phyloP scores from a whole-genome alignment of 2,797 vertebrate genomes.

The Gymnodraco acuticeps region DNA sequence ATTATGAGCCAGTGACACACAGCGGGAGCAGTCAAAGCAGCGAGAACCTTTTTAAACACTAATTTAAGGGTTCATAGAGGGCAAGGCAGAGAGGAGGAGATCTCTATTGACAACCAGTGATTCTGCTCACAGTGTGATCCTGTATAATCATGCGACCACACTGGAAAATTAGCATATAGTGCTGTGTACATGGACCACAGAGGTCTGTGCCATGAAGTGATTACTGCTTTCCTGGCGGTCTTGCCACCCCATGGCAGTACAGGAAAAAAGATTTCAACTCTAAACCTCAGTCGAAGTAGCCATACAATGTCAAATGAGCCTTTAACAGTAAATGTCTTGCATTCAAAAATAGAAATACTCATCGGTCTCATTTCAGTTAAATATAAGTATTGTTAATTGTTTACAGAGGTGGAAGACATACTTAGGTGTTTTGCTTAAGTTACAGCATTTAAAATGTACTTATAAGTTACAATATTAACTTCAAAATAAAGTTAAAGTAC shows the following conservation, averaged over 20 bases:
- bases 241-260: constrained; percentile 22
- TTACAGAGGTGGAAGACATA: too few species aligned
- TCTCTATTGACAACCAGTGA: constrained; percentile 66
- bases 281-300: background rate
- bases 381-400: too few species aligned
- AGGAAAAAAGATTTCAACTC: constrained; percentile 12
- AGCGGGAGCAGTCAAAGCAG: constrained; percentile 20
- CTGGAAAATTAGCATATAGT: constrained; percentile 59
- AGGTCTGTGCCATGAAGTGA: constrained; percentile 35
- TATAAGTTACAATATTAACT: too few species aligned
- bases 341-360: too few species aligned
- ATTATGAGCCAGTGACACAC: constrained; percentile 12
- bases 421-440: too few species aligned
- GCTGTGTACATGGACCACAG: constrained; percentile 7
- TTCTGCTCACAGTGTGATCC: constrained; percentile 46
- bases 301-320: background rate
- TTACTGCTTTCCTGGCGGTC: constrained; percentile 47
- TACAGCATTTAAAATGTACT: too few species aligned
- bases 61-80: constrained; percentile 41
- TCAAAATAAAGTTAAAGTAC: too few species aligned
- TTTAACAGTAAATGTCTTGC: too few species aligned
- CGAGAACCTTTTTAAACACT: constrained; percentile 28
- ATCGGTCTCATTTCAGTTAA: too few species aligned
- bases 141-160: constrained; percentile 59
- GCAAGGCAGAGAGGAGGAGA: constrained; percentile 23